A percentile compares a stretch with the other conserved stretches of the same genome.
phyloP scores from a whole-genome alignment of 2,113 vertebrate genomes.

The Chaetorhynchus papuensis region DNA sequence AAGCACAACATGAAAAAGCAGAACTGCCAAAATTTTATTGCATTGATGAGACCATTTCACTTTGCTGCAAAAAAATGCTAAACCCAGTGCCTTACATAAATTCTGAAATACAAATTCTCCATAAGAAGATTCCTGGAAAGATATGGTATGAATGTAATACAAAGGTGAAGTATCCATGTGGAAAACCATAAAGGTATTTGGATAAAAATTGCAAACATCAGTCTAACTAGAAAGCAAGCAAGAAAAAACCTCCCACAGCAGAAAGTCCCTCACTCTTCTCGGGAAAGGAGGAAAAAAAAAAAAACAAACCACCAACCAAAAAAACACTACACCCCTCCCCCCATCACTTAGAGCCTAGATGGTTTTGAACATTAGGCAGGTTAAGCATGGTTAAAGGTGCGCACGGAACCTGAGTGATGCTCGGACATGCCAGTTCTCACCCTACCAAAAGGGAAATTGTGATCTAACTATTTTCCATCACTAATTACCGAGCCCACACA shows the following conservation, averaged over 20 bases:
- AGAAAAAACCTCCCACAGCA: neutral
- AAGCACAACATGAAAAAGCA: neutral
- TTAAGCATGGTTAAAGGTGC: neutral
- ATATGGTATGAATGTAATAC: rapidly evolving
- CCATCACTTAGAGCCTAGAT: neutral
- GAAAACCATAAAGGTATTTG: neutral
- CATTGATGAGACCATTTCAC: neutral
- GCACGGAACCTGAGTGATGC: rapidly evolving
- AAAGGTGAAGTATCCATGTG: neutral
- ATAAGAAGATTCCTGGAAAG: neutral
- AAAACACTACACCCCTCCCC: rapidly evolving
- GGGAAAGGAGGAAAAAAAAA: too few species aligned
- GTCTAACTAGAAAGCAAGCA: neutral
- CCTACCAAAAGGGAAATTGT: neutral
- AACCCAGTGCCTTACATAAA: neutral
- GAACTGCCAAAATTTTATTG: neutral
- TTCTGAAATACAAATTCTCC: neutral
- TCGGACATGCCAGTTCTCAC: neutral
- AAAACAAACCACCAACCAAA: neutral
- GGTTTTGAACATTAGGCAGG: neutral
- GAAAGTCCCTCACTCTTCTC: neutral
- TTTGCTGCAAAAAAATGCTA: neutral
- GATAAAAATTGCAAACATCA: neutral
- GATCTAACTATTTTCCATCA: neutral
- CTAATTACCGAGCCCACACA: neutral